Base-by-base conservation (phyloP, 2,113 vertebrate species). In the Rhineura floridana region DNA sequence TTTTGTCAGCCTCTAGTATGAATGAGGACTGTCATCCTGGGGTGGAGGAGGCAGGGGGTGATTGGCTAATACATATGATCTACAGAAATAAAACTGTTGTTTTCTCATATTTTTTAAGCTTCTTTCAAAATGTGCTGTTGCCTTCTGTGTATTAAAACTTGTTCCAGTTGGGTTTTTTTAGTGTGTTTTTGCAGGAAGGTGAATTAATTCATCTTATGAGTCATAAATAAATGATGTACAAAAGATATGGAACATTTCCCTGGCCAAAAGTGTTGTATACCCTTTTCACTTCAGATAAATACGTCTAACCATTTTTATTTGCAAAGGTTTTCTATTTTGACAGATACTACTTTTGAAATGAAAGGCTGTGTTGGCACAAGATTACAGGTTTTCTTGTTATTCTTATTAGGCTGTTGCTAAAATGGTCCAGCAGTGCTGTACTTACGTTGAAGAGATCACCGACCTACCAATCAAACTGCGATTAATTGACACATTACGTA, bases 351-450 rank as follows among this genome's bases (percentile, higher is more conserved):
- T 81, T 89, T 77, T 4, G 6, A 83, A 87, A 13, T 73, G 52
- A 10, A 62, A 42, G 36, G 6, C 6, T 73, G 48, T 62, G 9
- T 9, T 73, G 46, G 59, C 17, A 23, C n/a, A 48, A n/a, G 25
- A 52, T 42, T 70, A 48, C 33, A 48, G 17, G 59, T 15, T 77
- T 88, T 91, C 89, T 85, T 94, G 28, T 93, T 93, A 76, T 81
- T 92, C 93, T 81, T 70, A 81, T 80, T 84, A 99, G 99, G 99
- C 99, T 94, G 99, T 99, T 95, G 98, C 98, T 91, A 99, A 99
- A 97, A 99, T 99, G 99, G 99, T 99, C 90, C 99, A 99, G 87
- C 98, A 99, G 95, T 99, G 98, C 96, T 99, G 98, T 95, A 98
- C 98, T 82, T 99, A 99, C 0, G 98, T 99, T 77, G 98, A 99